Evolutionary conservation across 2,113 vertebrate genomes (phyloP).

Genomic region (Eudorcas thomsonii): DNA sequence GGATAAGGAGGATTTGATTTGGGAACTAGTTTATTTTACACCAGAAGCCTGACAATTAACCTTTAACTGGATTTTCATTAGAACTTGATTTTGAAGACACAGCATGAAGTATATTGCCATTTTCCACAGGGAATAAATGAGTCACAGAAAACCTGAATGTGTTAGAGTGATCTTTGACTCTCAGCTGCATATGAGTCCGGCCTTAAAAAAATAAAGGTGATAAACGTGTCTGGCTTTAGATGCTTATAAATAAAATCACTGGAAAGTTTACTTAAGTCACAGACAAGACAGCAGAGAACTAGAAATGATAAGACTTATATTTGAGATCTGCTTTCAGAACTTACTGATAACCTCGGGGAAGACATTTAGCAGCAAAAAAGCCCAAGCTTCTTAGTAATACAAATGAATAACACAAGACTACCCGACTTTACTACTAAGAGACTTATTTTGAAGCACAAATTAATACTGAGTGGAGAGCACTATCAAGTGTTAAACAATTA

Average conservation of each 20-base stretch:
- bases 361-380: neutral
- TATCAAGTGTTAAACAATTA: neutral
- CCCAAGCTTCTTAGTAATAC: neutral
- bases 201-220: neutral
- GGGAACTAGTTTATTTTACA: neutral
- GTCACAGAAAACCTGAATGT: neutral
- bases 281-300: neutral
- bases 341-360: neutral
- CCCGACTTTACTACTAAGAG: neutral
- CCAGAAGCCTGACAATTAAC: neutral
- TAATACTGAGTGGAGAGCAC: neutral
- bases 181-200: neutral
- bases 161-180: neutral
- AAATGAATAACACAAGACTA: neutral
- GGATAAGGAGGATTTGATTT: neutral
- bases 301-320: neutral
- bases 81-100: neutral
- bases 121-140: neutral
- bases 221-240: neutral
- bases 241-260: neutral
- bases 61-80: neutral
- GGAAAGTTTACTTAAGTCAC: neutral
- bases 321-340: neutral
- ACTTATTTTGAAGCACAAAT: neutral
- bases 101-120: neutral